Base-by-base conservation (phyloP, 1,140 invertebrate genomes). In the Nasonia vitripennis region DNA sequence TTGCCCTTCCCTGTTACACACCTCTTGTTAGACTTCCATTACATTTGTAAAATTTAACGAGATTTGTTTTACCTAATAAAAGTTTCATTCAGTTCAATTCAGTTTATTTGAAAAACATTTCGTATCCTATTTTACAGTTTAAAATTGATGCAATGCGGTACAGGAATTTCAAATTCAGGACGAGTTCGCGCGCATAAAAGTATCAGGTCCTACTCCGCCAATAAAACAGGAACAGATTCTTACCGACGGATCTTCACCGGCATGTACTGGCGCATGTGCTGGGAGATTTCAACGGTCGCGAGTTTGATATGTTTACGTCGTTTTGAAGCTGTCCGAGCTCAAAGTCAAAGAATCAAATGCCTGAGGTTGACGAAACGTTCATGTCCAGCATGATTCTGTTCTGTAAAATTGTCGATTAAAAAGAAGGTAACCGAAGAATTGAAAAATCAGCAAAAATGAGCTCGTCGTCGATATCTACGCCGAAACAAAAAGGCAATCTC, bases 401-500 rank as follows among this genome's bases (percentile, higher is more conserved):
- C 11, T 62, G 77, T n/a, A 11, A 12, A 78, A 62, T 3, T 31
- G 23, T 2, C 11, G 2, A 78, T 20, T 71, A 71, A 71, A 27
- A 27, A 12, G 27, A 2, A 78, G 14, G 31, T 55, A 75, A n/a
- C 48, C 1, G 17, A 17, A 45, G 12, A 51, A 78, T 2, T 7
- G 55, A 12, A 75, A 75, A 51, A 51, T 48, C 3, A 78, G 23
- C 10, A 75, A 85, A 77, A 37, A 82, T 86, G 79, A 81, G 74
- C 31, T 37, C 34, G 11, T 37, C 51, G 6, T 51, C 51, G 27
- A 82, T 89, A 20, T 86, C 88, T 0, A 88, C 87, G 3, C 87
- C 90, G 23, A 91, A 91, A 88, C 87, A 86, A n/a, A 92, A 91
- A 84, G 88, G 89, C 9, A 88, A 88, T 14, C 75, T 93, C 11